phyloP scores from a whole-genome alignment of 2,888 invertebrate genomes.

The Arrhopalites spinosus region DNA sequence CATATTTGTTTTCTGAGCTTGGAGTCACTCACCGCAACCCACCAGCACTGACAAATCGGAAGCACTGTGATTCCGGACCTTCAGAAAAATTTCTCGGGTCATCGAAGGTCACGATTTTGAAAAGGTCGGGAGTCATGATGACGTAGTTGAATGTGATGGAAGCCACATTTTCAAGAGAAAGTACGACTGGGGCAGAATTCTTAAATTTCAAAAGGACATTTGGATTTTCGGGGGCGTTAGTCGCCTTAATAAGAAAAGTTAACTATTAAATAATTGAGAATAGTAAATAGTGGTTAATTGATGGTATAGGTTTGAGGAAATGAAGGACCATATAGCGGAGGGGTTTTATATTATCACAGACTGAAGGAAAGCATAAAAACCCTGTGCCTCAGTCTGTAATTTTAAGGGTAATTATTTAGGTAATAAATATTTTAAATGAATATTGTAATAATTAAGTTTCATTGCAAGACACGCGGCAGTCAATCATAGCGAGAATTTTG shows the following conservation, averaged over 20 bases:
- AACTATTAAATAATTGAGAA: not conserved
- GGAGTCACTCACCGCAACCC: not conserved
- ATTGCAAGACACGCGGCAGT: conserved; percentile 1
- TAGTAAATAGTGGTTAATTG: not conserved
- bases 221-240: conserved; percentile 28
- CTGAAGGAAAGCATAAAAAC: not conserved
- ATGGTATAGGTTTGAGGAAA: not conserved
- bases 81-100: not conserved
- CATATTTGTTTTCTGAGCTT: not conserved
- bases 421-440: too few species aligned
- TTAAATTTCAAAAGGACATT: not conserved
- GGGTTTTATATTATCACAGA: not conserved
- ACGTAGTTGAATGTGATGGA: conserved; percentile 34
- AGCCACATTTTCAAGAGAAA: conserved; percentile 18
- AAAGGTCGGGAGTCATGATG: conserved; percentile 4
- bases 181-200: conserved; percentile 12
- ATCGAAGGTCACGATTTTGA: conserved; percentile 12
- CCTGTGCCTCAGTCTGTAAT: not conserved
- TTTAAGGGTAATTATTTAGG: too few species aligned
- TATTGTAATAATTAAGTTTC: too few species aligned
- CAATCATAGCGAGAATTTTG: not conserved
- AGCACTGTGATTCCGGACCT: not conserved
- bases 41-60: not conserved
- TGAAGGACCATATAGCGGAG: not conserved
- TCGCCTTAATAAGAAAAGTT: conserved; percentile 13